These are phyloP conservation scores for Poicephalus gulielmi DNA, from an alignment of 2,113 vertebrate species.

Conservation along the genomic window DNA sequence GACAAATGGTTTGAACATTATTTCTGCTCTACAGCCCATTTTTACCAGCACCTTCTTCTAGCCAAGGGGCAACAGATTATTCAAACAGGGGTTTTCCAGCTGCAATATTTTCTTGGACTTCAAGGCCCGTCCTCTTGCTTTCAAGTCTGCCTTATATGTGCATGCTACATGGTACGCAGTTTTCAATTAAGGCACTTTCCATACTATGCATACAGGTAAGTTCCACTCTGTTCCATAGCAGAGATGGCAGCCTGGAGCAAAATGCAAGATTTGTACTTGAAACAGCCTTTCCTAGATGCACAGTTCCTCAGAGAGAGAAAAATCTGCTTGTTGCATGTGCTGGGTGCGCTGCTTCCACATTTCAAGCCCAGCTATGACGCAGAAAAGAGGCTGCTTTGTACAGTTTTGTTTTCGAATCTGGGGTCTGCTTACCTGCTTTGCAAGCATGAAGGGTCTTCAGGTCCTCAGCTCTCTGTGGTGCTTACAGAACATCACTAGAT, in stretches of 20 bases:
- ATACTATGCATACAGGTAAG: not conserved
- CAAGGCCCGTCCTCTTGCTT: not conserved
- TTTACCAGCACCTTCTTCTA: not conserved
- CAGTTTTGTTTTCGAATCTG: not conserved
- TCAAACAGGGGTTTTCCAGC: not conserved
- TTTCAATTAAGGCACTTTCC: not conserved
- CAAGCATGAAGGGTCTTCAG: not conserved
- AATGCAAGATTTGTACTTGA: not conserved
- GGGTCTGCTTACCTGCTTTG: not conserved
- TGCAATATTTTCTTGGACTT: not conserved
- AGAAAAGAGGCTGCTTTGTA: not conserved
- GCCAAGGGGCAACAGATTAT: not conserved
- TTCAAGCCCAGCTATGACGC: not conserved
- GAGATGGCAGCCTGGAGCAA: not conserved
- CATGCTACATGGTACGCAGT: not conserved
- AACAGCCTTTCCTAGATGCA: not conserved
- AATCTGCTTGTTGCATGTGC: not conserved
- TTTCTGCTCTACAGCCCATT: not conserved
- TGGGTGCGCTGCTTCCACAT: not conserved
- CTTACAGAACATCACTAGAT: not conserved
- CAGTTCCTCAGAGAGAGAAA: not conserved
- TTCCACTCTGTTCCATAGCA: not conserved
- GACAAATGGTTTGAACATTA: not conserved
- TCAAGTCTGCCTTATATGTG: not conserved
- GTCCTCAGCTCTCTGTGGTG: not conserved